Conservation (phyloP, 2,888 invertebrate species). For the Papilio protenor region DNA sequence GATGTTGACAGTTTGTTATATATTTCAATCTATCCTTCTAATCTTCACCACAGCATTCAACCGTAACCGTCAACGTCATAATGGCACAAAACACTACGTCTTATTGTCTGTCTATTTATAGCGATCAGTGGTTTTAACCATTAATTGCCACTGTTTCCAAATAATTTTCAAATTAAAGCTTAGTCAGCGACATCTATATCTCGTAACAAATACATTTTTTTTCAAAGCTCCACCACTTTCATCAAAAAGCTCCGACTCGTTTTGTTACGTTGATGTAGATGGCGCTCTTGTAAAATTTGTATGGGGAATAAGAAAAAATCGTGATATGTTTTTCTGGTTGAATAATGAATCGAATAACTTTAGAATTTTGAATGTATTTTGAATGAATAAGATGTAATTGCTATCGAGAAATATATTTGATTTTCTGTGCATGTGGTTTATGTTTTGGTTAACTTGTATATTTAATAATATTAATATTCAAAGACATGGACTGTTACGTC, state of each 20-base stretch:
- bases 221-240: not conserved
- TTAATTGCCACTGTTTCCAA: not conserved
- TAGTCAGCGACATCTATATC: slow-evolving; percentile 3
- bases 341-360: not conserved
- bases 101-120: not conserved
- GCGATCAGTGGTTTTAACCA: not conserved
- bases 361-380: too few species aligned
- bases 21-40: too few species aligned
- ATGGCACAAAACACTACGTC: not conserved
- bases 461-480: not conserved
- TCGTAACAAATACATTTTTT: not conserved
- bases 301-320: not conserved
- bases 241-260: not conserved
- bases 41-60: too few species aligned
- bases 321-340: not conserved
- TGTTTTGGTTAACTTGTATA: slow-evolving; percentile 36
- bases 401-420: slow-evolving; percentile 61
- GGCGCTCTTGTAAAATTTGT: not conserved
- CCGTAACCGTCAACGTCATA: too few species aligned
- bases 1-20: too few species aligned
- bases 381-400: too few species aligned
- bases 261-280: not conserved
- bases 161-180: not conserved
- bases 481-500: not conserved
- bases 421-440: slow-evolving; percentile 10